Evolutionary conservation across 53 echinoderm and acorn worm species (phyloP).

Genomic region (Arbacia lixula): DNA sequence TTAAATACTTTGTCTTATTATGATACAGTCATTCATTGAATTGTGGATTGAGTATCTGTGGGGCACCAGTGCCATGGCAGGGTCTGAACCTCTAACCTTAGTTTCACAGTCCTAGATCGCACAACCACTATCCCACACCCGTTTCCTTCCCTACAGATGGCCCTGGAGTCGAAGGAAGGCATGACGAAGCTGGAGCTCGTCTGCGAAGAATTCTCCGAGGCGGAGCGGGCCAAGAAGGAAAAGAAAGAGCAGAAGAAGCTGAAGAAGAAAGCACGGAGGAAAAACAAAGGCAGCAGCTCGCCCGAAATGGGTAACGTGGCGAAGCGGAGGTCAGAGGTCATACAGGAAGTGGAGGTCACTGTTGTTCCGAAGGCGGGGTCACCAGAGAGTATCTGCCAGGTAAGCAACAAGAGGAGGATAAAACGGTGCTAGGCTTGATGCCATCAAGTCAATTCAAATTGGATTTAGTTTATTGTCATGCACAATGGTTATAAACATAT

Average conservation of each 20-base stretch:
- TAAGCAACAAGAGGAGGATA: not conserved
- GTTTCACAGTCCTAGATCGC: too few relatives aligned
- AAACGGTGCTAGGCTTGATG: too few relatives aligned
- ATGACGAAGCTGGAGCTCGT: constrained; percentile 92
- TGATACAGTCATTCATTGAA: too few relatives aligned
- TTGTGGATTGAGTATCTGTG: too few relatives aligned
- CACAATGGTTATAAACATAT: too few relatives aligned
- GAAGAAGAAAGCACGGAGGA: constrained; percentile 88
- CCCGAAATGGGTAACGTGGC: constrained; percentile 45
- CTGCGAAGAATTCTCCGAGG: constrained; percentile 89
- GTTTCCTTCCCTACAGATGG: constrained; percentile 71
- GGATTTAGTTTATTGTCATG: too few relatives aligned
- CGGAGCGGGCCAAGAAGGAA: constrained; percentile 83
- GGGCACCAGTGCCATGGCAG: too few relatives aligned
- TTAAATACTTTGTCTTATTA: too few relatives aligned
- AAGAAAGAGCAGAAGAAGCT: constrained; percentile 95
- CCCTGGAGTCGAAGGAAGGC: constrained; percentile 83
- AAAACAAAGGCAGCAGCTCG: constrained; percentile 65
- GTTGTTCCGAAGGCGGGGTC: constrained; percentile 49
- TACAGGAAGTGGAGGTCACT: constrained; percentile 50
- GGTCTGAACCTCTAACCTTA: too few relatives aligned
- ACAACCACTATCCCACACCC: too few relatives aligned
- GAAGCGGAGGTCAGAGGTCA: constrained; percentile 12
- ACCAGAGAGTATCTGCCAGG: constrained; percentile 8
- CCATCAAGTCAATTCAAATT: too few relatives aligned